A percentile compares a stretch with the other conserved stretches of the same genome.
Evolutionary conservation across 1,140 invertebrate genomes (phyloP).

Genomic region (Schlechtendalia chinensis): DNA sequence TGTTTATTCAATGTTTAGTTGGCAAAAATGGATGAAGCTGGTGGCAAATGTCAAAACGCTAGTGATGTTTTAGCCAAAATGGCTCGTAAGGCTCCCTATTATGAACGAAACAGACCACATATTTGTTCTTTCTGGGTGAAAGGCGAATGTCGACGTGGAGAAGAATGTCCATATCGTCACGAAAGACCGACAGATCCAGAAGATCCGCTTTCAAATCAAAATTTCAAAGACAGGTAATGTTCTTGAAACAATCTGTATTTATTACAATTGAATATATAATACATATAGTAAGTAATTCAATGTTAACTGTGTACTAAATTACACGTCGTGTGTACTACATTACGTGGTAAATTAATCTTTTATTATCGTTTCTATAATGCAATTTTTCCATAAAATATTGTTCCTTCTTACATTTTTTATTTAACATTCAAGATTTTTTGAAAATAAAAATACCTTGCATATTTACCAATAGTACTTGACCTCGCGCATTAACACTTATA

Average conservation of each 20-base stretch:
- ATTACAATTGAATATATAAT: no score
- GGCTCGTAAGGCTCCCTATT: conserved; percentile 96
- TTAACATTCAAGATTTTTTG: no score
- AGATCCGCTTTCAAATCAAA: conserved; percentile 98
- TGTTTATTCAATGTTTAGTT: conserved; percentile 3
- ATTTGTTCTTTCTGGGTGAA: conserved; percentile 99
- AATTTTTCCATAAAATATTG: no score
- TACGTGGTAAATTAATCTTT: no score
- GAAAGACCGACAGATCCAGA: conserved; percentile 99
- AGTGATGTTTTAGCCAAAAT: conserved; percentile 91
- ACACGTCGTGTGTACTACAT: no score
- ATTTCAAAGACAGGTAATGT: conserved; percentile 85
- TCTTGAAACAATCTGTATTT: neutral
- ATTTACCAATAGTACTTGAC: no score
- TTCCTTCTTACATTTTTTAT: no score
- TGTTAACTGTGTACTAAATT: no score
- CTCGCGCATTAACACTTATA: no score
- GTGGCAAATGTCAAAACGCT: conserved; percentile 73
- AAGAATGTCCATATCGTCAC: conserved; percentile 99
- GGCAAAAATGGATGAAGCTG: conserved; percentile 55
- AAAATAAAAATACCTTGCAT: no score
- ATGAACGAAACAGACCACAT: conserved; percentile 96
- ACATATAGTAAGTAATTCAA: no score
- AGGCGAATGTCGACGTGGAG: conserved; percentile 96
- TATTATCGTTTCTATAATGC: no score